A percentile compares a stretch with the other conserved stretches of the same genome.
These are phyloP conservation scores for Leptocoma aspasia DNA, from an alignment of 2,113 vertebrate genomes.

Conservation along the genomic window DNA sequence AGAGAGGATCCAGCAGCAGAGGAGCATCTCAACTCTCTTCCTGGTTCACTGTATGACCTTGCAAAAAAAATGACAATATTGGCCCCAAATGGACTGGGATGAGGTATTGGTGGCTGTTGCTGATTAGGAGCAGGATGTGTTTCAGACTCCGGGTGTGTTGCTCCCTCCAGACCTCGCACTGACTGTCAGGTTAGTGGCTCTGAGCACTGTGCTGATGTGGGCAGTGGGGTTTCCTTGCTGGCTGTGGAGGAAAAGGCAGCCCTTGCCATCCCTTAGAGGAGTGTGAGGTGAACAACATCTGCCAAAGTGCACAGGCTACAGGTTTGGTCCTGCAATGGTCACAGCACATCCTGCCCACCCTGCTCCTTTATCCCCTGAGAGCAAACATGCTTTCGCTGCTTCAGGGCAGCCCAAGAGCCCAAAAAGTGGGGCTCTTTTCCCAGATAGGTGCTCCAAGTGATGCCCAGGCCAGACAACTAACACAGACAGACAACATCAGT, in stretches of 20 bases:
- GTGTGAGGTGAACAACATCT: background rate
- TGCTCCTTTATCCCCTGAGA: background rate
- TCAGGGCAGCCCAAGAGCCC: background rate
- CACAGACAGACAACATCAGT: background rate
- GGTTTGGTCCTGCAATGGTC: background rate
- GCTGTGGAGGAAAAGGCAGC: background rate
- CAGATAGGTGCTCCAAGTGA: background rate
- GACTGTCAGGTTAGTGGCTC: background rate
- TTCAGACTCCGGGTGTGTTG: background rate
- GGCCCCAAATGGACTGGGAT: background rate
- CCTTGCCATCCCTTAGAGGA: background rate
- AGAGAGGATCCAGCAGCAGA: background rate
- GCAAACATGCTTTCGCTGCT: background rate
- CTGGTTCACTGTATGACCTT: background rate
- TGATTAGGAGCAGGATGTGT: constrained; percentile 14
- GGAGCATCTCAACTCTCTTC: background rate
- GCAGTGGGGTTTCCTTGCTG: background rate
- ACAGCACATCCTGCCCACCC: background rate
- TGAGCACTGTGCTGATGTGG: background rate
- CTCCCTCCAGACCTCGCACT: background rate
- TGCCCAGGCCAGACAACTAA: background rate
- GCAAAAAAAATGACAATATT: background rate
- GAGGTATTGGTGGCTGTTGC: constrained; percentile 1
- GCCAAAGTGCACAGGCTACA: background rate
- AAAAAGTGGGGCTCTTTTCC: background rate